Base-by-base conservation (phyloP, 2,888 invertebrate species). In the Uropetala carovei region DNA sequence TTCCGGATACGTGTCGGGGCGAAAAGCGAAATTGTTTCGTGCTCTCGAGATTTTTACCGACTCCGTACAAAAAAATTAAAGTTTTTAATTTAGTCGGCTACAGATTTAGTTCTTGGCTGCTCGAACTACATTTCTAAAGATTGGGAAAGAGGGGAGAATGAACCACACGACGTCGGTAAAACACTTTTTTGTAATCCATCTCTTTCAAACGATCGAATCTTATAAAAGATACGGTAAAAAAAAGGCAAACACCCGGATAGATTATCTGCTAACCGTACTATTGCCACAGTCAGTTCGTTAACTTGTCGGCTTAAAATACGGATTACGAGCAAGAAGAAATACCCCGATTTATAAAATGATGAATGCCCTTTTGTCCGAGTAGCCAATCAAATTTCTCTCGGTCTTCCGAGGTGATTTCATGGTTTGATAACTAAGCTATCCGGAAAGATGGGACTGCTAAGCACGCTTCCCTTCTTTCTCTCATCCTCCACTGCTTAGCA, bases 1-100 rank as follows among this genome's bases (percentile, higher is more conserved):
- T 60, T 43, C 64, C 43, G 60, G 43, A 89, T 89, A 89, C 89
- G 89, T 89, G 89, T 30, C n/a, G 56, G 83, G n/a, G 83, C n/a
- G 89, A 89, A 68, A 89, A 30, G 60, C 16, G 56, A 89, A 68
- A 64, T n/a, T 43, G 89, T 56, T 89, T 60, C 89, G 64, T 89
- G 43, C 64, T 43, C 89, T 27, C 30, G n/a, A 68, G 30, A 68
- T 68, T 64, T 68, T 13, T 43, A 43, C 30, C 14, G 14, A 57
- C 43, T 56, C 57, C 30, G 56, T 43, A 43, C 43, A 14, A 75
- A 75, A 75, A 27, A 27, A 75, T 75, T 75, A 5, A 75, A 75
- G 27, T 27, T 27, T 27, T 22, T 27, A 14, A n/a, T 68, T 68
- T 18, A 22, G 9, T 7, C 7, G 64, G 64, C 0, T 68, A 14